Evolutionary conservation across 2,888 invertebrate genomes (phyloP).

Genomic region (Halocaridina rubra): DNA sequence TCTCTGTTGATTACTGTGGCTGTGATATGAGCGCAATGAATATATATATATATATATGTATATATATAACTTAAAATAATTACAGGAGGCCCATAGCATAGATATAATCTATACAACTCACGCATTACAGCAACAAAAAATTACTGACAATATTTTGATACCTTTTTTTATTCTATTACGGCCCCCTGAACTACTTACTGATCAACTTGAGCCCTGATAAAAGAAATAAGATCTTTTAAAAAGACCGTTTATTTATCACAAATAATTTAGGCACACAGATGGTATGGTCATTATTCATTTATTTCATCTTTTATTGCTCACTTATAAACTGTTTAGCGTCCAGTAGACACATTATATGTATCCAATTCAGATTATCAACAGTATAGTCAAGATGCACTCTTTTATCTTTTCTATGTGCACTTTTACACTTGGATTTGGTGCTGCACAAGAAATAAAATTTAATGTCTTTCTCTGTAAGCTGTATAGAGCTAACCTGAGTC

Average conservation of each 20-base stretch:
- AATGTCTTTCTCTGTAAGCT: too few species aligned
- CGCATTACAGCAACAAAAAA: constrained; percentile 46
- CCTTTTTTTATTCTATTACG: constrained; percentile 40
- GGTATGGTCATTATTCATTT: constrained; percentile 51
- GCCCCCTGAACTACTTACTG: constrained; percentile 50
- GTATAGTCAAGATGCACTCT: too few species aligned
- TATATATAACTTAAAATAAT: constrained; percentile 9
- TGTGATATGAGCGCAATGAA: constrained; percentile 52
- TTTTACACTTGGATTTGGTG: too few species aligned
- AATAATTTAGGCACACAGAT: constrained; percentile 57
- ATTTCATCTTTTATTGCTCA: constrained; percentile 46
- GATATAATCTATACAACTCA: constrained; percentile 34
- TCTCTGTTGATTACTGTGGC: constrained; percentile 43
- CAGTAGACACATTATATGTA: constrained; percentile 50
- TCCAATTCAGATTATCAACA: too few species aligned
- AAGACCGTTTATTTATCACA: constrained; percentile 56
- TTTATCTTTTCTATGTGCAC: too few species aligned
- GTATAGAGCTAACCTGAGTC: too few species aligned
- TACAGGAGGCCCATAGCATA: constrained; percentile 34
- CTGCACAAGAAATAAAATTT: too few species aligned
- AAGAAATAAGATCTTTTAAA: constrained; percentile 54
- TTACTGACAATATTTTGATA: too few species aligned
- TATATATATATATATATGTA: not conserved
- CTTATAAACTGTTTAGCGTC: constrained; percentile 54
- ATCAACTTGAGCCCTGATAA: constrained; percentile 50